Percentiles rank a stretch among this genome's conserved stretches.
Evolutionary conservation across 2,797 vertebrate genomes (phyloP).

Genomic region (Mormyrops boulengeri): DNA sequence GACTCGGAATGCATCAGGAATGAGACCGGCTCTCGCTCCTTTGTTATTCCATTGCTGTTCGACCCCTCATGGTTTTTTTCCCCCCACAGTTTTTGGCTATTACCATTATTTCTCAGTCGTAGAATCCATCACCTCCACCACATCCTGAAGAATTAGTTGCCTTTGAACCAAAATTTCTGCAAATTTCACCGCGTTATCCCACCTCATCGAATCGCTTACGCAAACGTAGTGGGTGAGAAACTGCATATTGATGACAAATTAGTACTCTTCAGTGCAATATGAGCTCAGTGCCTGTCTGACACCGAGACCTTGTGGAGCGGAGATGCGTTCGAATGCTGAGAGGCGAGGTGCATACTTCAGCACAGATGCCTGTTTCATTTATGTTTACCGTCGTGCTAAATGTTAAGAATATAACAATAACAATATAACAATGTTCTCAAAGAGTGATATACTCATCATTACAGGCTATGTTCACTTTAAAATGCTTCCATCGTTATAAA

Average conservation of each 20-base stretch:
- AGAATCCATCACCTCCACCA: neutral
- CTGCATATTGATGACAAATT: conserved; percentile 59
- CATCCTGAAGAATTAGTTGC: neutral
- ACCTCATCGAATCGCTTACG: conserved; percentile 6
- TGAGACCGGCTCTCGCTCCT: neutral
- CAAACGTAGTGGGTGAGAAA: conserved; percentile 36
- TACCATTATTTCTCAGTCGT: neutral
- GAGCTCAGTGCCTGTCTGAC: conserved; percentile 41
- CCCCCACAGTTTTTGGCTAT: neutral
- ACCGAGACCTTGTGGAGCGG: conserved; percentile 27
- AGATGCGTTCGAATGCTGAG: neutral
- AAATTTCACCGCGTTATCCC: conserved; percentile 1
- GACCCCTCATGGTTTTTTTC: neutral
- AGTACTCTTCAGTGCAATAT: conserved; percentile 36
- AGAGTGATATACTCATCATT: neutral
- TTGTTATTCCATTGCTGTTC: neutral
- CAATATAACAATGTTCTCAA: neutral
- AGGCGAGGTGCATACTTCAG: neutral
- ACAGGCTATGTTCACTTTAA: neutral
- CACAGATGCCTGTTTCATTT: neutral
- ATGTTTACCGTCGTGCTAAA: neutral
- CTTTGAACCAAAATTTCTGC: neutral
- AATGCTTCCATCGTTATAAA: neutral
- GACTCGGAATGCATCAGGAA: neutral
- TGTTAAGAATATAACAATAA: neutral